These are phyloP conservation scores for Bugulina stolonifera DNA, from an alignment of 2,888 invertebrate species.

Conservation along the genomic window DNA sequence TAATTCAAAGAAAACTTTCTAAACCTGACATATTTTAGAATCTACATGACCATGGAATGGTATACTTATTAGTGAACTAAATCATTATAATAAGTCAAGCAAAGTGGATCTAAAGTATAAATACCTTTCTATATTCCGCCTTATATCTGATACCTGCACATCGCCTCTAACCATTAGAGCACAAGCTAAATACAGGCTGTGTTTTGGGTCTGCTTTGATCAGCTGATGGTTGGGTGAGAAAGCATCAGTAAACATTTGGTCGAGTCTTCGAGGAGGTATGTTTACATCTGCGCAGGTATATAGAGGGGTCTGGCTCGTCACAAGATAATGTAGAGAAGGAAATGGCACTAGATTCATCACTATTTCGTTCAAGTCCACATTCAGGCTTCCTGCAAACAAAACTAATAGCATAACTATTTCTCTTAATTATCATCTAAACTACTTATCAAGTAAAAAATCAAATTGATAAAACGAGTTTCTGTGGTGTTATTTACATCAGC, in stretches of 20 bases:
- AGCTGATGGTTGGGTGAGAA: conserved; percentile 52
- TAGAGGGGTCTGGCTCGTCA: conserved; percentile 52
- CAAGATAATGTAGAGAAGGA: conserved; percentile 53
- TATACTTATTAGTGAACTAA: too few relatives aligned
- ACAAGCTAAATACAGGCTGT: conserved; percentile 52
- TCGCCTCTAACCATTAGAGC: conserved; percentile 53
- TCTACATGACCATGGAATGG: too few relatives aligned
- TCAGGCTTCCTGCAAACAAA: conserved; percentile 37
- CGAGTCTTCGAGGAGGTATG: conserved; percentile 47
- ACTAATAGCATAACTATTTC: not conserved
- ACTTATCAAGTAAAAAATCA: too few relatives aligned
- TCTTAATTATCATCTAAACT: too few relatives aligned
- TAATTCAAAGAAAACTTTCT: too few relatives aligned
- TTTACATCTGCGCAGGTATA: conserved; percentile 47
- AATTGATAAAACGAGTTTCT: too few relatives aligned
- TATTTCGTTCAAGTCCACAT: conserved; percentile 55
- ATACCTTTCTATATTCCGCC: conserved; percentile 53
- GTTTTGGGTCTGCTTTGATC: conserved; percentile 48
- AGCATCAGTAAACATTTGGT: conserved; percentile 54
- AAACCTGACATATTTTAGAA: too few relatives aligned
- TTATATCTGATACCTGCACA: conserved; percentile 52
- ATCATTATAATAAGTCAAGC: too few relatives aligned
- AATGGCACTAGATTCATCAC: conserved; percentile 55
- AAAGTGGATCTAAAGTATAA: too few relatives aligned
- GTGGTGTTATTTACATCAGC: too few relatives aligned